Percentiles rank a stretch among this genome's conserved stretches.
Conservation (phyloP, 2,797 vertebrate genomes). For the Sebastolobus alascanus region DNA sequence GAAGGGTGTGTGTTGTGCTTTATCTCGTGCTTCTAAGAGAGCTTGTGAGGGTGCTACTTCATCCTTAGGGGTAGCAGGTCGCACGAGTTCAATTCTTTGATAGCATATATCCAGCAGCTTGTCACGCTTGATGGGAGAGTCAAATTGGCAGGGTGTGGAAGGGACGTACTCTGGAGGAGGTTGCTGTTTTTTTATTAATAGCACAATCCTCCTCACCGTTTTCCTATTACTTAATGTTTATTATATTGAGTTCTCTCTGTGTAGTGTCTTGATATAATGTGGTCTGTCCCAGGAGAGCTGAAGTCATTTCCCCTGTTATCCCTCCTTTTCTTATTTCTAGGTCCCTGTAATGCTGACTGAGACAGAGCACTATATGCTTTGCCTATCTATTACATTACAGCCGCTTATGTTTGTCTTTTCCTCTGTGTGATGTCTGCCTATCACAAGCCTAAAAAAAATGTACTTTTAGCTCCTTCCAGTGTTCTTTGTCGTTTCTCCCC, state of each 20-base stretch:
- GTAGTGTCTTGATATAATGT: conserved; percentile 22
- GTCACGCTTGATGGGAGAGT: conserved; percentile 65
- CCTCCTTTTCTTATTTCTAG: conserved; percentile 5
- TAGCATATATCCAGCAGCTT: conserved; percentile 60
- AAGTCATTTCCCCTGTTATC: conserved; percentile 29
- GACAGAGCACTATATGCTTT: conserved; percentile 5
- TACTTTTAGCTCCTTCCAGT: conserved; percentile 2
- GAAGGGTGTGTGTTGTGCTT: conserved; percentile 60
- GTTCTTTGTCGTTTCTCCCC: conserved; percentile 13
- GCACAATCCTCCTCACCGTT: conserved; percentile 18
- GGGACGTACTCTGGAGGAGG: conserved; percentile 32
- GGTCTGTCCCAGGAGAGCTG: conserved; percentile 19
- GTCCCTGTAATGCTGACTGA: conserved; percentile 2
- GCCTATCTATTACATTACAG: conserved; percentile 27
- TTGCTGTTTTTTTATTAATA: conserved; percentile 46
- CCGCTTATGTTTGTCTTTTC: conserved; percentile 10
- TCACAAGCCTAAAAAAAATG: conserved; percentile 1
- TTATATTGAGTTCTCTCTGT: conserved; percentile 41
- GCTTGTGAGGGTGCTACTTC: conserved; percentile 51
- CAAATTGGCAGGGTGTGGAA: conserved; percentile 63
- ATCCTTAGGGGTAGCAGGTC: conserved; percentile 57
- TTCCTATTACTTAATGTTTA: conserved; percentile 40
- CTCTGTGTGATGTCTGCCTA: conserved; percentile 15
- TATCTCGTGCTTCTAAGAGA: conserved; percentile 53
- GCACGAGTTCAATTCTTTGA: conserved; percentile 55